Evolutionary conservation across 2,888 invertebrate species (phyloP), one percentile per base, ranked within the genome.

Genomic region (Steinernema scapterisci): DNA sequence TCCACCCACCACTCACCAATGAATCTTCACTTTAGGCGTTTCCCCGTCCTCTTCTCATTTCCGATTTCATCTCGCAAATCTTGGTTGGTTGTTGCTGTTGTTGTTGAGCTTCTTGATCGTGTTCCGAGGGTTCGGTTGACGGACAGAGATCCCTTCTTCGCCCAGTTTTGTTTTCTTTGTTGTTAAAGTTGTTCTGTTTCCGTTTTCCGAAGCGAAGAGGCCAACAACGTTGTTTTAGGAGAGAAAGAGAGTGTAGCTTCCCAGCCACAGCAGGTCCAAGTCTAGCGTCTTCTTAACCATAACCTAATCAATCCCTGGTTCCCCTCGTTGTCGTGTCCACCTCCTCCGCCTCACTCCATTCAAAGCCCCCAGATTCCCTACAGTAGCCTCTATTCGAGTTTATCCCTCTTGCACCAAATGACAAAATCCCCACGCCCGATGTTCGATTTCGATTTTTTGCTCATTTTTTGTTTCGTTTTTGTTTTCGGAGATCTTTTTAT

Each of bases 101-200:
- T 63, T 63, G 63, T 63, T 63, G 63, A 63, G 63, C 63, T 63
- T 63, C 63, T 63, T 63, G 63, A 63, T 63, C 63, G 63, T 63
- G 25, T 25, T 31, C 19, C 27, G 63, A 31, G 63, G 63, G 63
- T 63, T 27, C 63, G 63, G 63, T 63, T 31, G 63, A 27, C 31
- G 63, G 63, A 63, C 63, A 63, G 63, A 63, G 52, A 52, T n/a
- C 23, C 38, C 9, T 38, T 38, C 23, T 27, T 63, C 63, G 63
- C 63, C 27, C 31, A 63, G 63, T 63, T 38, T 31, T 38, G 23
- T 63, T 27, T 16, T 25, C 27, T 63, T 63, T 63, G 63, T 63
- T 63, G 63, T 63, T 63, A 63, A 63, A 63, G 63, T 63, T 63
- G 63, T 63, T 63, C 63, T 63, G 63, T 63, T 63, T 54, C 25